Evolutionary conservation across 2,113 vertebrate genomes (phyloP).

Genomic region (Passer domesticus): DNA sequence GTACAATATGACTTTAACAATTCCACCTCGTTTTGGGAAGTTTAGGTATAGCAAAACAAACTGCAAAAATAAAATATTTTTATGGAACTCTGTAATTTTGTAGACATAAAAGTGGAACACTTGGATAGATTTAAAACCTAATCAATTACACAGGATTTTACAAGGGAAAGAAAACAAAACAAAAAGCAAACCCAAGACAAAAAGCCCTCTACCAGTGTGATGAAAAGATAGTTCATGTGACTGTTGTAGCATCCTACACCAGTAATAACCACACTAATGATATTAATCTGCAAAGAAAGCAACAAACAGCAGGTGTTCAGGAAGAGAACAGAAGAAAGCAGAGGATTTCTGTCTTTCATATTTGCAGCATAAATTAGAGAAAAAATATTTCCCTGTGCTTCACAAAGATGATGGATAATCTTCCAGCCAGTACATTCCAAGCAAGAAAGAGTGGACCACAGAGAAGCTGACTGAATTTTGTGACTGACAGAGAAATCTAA

Average conservation of each 20-base stretch:
- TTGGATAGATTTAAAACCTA: neutral
- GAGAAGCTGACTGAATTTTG: neutral
- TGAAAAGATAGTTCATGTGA: neutral
- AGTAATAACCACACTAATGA: neutral
- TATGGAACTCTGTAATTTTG: neutral
- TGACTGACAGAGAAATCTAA: neutral
- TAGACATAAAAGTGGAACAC: neutral
- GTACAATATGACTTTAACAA: neutral
- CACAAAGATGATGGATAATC: neutral
- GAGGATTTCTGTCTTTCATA: neutral
- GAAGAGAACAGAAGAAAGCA: neutral
- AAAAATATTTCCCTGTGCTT: neutral
- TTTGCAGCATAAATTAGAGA: neutral
- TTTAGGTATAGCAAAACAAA: neutral
- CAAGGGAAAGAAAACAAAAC: neutral
- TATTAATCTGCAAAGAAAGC: neutral
- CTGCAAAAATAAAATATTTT: neutral
- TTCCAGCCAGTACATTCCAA: neutral
- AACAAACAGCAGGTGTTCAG: neutral
- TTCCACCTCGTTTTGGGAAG: neutral
- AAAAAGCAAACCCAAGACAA: neutral
- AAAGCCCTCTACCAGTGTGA: fast-evolving
- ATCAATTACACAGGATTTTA: neutral
- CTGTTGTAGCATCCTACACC: neutral
- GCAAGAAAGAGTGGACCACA: neutral